Base-by-base conservation (phyloP, 2,113 vertebrate genomes). In the Pseudopodoces humilis region DNA sequence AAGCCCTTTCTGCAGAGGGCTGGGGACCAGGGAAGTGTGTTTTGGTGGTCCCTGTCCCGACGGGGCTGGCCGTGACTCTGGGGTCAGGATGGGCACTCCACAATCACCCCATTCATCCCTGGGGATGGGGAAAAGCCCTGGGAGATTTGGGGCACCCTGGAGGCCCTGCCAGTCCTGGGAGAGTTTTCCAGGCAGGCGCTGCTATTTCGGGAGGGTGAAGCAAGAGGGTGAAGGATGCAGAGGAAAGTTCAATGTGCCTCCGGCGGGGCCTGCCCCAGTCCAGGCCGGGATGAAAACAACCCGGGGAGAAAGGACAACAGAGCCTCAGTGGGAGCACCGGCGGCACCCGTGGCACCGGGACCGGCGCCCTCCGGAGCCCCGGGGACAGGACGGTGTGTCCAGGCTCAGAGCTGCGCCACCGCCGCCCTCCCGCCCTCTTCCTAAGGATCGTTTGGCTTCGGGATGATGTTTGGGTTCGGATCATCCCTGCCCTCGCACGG, bases 191-290 rank as follows among this genome's bases (percentile, higher is more conserved):
- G 83, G 76, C 49, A 8, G 71, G 44, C 23, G 6, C 86, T 95
- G 83, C 89, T 95, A 70, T 96, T 96, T 83, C 28, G 77, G 91
- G 91, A 96, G 64, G 46, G 94, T 95, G 94, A 95, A 90, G 91
- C 94, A 92, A 90, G 86, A 87, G 79, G 41, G 79, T 41, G 79
- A 95, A 86, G 83, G 96, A 95, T 78, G 89, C 89, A 46, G 93
- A 90, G 11, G 43, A 92, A 94, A 96, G 93, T 92, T 94, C 96
- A 96, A 11, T 9, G 23, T 0, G 86, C 93, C 83, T 76, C 62
- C 3, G 24, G 94, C 90, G 4, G 58, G 78, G 86, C 85, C 93
- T 95, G 44, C 79, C 83, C 86, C 76, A 4, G 1, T 71, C 67
- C 19, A 0, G 49, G n/a, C 43, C 0, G 3, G 79, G 86, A 30